Evolutionary conservation across 35 echinoderm and acorn worm genomes (phyloP).

Genomic region (Ophioderma brevispina): DNA sequence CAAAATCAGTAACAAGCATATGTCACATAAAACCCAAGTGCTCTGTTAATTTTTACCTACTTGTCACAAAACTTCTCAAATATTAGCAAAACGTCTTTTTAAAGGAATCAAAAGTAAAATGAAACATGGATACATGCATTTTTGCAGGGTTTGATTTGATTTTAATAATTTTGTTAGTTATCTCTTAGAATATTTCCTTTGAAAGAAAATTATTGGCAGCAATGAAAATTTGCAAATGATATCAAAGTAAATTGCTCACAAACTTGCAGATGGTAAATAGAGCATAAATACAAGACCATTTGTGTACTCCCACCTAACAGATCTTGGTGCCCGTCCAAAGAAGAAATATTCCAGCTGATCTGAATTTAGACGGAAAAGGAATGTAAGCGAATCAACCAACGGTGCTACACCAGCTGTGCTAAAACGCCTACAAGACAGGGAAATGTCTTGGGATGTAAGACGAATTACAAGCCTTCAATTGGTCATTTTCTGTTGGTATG

Average conservation of each 20-base stretch:
- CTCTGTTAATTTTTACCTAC: too few species aligned
- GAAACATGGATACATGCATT: too few species aligned
- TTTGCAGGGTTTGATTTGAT: too few species aligned
- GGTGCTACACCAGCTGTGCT: slow-evolving; percentile 66
- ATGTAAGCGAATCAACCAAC: neutral
- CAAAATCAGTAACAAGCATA: too few species aligned
- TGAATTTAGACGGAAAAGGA: neutral
- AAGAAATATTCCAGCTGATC: slow-evolving; percentile 36
- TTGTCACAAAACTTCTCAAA: too few species aligned
- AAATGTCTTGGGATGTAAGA: slow-evolving; percentile 96
- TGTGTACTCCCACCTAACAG: neutral
- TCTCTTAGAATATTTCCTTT: too few species aligned
- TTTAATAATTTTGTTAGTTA: too few species aligned
- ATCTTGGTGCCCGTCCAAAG: slow-evolving; percentile 32
- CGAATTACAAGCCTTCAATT: neutral
- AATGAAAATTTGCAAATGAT: neutral
- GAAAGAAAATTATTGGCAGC: too few species aligned
- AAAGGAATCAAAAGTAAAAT: too few species aligned
- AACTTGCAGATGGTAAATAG: neutral
- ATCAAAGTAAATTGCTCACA: neutral
- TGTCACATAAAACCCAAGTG: too few species aligned
- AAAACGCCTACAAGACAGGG: slow-evolving; percentile 77
- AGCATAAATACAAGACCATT: neutral
- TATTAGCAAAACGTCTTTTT: too few species aligned
- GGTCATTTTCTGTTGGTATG: neutral